Conservation (phyloP, 2,113 vertebrate species). For the Macroglossus sobrinus region DNA sequence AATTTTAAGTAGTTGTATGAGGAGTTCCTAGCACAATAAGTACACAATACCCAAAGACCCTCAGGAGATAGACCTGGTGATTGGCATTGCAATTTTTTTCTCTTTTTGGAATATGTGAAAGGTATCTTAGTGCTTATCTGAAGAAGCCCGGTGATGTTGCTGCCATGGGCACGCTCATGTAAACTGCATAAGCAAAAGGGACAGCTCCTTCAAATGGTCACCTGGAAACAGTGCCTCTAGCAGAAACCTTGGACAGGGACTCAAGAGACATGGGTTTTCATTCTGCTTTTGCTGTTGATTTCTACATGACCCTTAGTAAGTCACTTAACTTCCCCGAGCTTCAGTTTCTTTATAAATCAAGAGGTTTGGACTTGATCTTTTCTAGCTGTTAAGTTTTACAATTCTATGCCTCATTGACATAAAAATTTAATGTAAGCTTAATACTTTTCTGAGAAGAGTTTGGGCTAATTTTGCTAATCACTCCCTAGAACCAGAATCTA, state of each 20-base stretch:
- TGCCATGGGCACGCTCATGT: rapidly evolving
- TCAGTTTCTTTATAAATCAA: neutral
- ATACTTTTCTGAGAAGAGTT: neutral
- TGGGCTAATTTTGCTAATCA: neutral
- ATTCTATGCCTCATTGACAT: neutral
- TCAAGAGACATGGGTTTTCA: rapidly evolving
- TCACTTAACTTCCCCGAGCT: neutral
- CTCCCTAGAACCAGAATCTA: neutral
- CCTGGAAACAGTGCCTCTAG: rapidly evolving
- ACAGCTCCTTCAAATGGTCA: too few relatives aligned
- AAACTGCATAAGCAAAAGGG: neutral
- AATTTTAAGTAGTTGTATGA: too few relatives aligned
- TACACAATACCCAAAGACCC: rapidly evolving
- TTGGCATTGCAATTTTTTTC: rapidly evolving
- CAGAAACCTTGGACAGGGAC: neutral
- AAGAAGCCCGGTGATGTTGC: neutral
- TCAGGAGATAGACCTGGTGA: neutral
- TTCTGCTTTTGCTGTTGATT: neutral
- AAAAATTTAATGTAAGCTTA: neutral
- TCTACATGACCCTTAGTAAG: rapidly evolving
- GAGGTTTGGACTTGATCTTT: neutral
- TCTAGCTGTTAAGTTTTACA: neutral
- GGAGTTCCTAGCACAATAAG: rapidly evolving
- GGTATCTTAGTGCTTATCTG: rapidly evolving
- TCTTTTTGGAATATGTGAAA: rapidly evolving